Evolutionary conservation across 1,140 invertebrate genomes (phyloP), one percentile per base, ranked within the genome.

Genomic region (Metopolophium dirhodum): DNA sequence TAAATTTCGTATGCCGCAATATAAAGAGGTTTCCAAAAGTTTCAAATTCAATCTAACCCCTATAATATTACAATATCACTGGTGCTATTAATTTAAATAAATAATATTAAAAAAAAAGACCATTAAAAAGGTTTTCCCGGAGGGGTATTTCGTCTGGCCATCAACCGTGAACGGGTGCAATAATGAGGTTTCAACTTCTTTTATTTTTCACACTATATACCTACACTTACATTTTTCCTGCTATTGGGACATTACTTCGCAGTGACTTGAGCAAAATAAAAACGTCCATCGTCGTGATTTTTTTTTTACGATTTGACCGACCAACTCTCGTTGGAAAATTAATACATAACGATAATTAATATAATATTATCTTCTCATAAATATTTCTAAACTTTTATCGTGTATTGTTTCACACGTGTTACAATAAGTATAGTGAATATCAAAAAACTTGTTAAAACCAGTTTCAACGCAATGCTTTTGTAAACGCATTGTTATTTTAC

Each of bases 121-220:
- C 49, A 57, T 90, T 57, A 90, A 57, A 90, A 90, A 90, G 88
- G 88, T 90, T 90, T 57, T 22, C 49, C n/a, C 51, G n/a, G 49
- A 26, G n/a, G 35, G 51, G 35, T 90, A 90, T 57, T 57, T 35
- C 88, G 9, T 37, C 51, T 41, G 35, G 51, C 35, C 51, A 41
- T 57, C 49, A 90, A 90, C 35, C 88, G 35, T 51, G 87, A 88
- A 88, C 47, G 30, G n/a, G 87, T 88, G 49, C 86, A 54, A 89
- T 57, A 57, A 90, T 57, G 88, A 90, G 51, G 88, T 90, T 90
- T 90, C 49, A 26, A 90, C 51, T 26, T 49, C 83, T 37, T 57
- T 90, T 57, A 57, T 90, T 57, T 57, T 57, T 54, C 11, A 57
- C 47, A 88, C 47, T 88, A 51, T 47, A 51, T 18, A 83, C 41